These are phyloP conservation scores for Poeciliopsis prolifica DNA, from an alignment of 2,113 vertebrate species.

Conservation along the genomic window DNA sequence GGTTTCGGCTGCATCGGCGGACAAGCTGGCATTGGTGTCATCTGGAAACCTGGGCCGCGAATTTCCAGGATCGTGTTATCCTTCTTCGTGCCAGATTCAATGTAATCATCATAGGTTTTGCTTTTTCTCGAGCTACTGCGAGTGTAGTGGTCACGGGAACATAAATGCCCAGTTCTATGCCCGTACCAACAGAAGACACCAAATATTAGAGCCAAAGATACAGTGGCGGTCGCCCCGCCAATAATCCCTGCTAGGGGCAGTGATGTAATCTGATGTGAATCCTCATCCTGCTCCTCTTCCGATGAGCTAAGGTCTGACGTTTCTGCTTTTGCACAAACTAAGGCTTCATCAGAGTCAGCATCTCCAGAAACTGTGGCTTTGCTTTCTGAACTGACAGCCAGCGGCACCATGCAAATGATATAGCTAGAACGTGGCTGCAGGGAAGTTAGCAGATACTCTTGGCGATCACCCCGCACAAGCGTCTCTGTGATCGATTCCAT, in stretches of 20 bases:
- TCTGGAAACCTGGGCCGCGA: conserved; percentile 87
- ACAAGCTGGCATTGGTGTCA: conserved; percentile 87
- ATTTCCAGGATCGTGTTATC: conserved; percentile 93
- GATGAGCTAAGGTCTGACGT: conserved; percentile 79
- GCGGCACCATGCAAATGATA: conserved; percentile 91
- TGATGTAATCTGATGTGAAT: conserved; percentile 73
- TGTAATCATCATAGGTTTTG: conserved; percentile 87
- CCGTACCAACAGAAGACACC: conserved; percentile 89
- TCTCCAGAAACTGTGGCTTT: conserved; percentile 79
- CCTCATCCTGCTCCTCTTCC: conserved; percentile 77
- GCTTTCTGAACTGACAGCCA: conserved; percentile 80
- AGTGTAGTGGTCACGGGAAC: conserved; percentile 82
- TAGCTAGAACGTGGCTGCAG: conserved; percentile 90
- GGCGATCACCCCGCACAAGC: conserved; percentile 87
- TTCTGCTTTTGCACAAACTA: conserved; percentile 91
- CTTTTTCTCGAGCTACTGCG: conserved; percentile 79
- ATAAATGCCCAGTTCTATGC: conserved; percentile 84
- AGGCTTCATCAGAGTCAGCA: conserved; percentile 83
- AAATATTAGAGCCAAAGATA: conserved; percentile 87
- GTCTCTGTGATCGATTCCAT: conserved; percentile 94
- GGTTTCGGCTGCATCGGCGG: conserved; percentile 85
- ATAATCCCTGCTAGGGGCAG: conserved; percentile 89
- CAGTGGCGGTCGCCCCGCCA: conserved; percentile 86
- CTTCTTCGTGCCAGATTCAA: conserved; percentile 94
- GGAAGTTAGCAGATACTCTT: conserved; percentile 88